These are phyloP conservation scores for Remorina albescens DNA, from an alignment of 2,797 vertebrate genomes.

Conservation along the genomic window DNA sequence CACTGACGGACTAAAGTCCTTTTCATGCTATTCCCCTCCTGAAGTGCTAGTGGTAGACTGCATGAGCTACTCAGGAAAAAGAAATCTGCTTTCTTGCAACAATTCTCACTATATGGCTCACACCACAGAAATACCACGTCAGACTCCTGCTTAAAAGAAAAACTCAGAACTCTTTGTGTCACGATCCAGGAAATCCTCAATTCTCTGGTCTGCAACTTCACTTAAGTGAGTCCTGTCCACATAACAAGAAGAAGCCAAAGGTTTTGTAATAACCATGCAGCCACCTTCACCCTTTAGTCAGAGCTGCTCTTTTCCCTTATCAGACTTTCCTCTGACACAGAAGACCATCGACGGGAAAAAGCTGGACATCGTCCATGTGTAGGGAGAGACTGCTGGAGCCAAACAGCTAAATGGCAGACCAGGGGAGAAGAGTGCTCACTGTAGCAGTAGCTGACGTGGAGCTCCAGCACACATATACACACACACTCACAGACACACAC, in stretches of 20 bases:
- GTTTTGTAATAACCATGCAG: conserved; percentile 27
- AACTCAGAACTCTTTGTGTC: neutral
- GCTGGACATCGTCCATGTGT: conserved; percentile 46
- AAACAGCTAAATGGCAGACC: conserved; percentile 46
- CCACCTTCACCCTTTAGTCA: neutral
- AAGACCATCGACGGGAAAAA: conserved; percentile 14
- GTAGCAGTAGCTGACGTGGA: conserved; percentile 74
- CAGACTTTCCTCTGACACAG: conserved; percentile 49
- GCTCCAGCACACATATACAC: conserved; percentile 29
- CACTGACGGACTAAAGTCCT: conserved; percentile 12
- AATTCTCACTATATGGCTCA: conserved; percentile 28
- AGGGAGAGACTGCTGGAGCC: conserved; percentile 48
- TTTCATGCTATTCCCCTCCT: conserved; percentile 5
- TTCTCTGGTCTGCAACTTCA: conserved; percentile 14
- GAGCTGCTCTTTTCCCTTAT: conserved; percentile 48
- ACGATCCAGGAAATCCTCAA: conserved; percentile 23
- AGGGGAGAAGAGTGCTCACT: conserved; percentile 41
- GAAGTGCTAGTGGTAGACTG: conserved; percentile 26
- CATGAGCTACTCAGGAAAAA: conserved; percentile 22
- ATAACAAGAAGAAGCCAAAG: neutral
- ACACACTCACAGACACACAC: conserved; percentile 27
- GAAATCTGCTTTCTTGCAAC: conserved; percentile 2
- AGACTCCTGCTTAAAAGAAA: conserved; percentile 10
- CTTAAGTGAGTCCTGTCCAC: neutral
- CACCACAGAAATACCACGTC: conserved; percentile 7